These are phyloP conservation scores for Chiloscyllium punctatum DNA, from an alignment of 2,797 vertebrate genomes.

Conservation along the genomic window DNA sequence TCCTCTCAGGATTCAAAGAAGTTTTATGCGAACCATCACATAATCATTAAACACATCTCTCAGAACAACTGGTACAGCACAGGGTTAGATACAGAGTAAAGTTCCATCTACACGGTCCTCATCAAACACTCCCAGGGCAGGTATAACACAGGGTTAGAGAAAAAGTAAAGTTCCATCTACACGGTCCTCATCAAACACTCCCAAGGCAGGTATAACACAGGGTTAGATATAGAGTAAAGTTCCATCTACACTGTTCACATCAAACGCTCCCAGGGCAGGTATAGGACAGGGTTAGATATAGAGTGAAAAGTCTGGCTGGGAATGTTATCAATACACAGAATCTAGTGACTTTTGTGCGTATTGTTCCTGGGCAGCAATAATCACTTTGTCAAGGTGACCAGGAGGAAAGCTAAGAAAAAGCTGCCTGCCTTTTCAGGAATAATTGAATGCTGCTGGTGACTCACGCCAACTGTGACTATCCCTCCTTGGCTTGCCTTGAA, in stretches of 20 bases:
- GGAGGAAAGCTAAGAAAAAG: neutral
- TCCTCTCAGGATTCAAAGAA: slow-evolving; percentile 56
- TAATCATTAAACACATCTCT: too few species aligned
- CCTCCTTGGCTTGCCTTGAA: neutral
- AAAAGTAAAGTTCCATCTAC: too few species aligned
- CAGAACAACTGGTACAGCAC: neutral
- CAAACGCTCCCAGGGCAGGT: neutral
- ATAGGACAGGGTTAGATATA: neutral
- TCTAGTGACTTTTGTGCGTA: neutral
- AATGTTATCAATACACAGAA: too few species aligned
- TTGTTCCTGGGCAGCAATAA: neutral
- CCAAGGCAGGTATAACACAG: neutral
- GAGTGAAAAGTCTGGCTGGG: too few species aligned
- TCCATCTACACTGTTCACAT: too few species aligned
- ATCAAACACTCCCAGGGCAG: neutral
- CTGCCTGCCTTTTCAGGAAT: neutral
- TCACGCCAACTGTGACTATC: neutral
- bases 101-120: too few species aligned
- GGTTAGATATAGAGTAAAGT: neutral
- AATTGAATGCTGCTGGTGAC: neutral
- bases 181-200: too few species aligned
- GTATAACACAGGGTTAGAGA: neutral
- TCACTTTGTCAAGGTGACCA: neutral
- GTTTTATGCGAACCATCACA: too few species aligned
- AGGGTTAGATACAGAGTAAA: neutral